Conservation (phyloP, 2,113 vertebrate species). For the Tylochromis polylepis region DNA sequence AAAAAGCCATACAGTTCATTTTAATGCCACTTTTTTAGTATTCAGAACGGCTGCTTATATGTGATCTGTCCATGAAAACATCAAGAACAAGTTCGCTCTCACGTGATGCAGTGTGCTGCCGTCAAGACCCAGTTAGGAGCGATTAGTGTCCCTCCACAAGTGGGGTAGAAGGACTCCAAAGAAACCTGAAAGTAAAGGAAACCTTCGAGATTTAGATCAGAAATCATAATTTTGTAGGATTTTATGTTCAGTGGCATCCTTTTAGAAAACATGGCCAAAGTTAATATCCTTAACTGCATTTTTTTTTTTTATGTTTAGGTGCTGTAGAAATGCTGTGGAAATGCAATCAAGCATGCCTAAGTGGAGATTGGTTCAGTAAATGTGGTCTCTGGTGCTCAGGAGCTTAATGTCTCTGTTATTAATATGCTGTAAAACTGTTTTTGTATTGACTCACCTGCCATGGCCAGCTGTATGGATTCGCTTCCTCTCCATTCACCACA, state of each 20-base stretch:
- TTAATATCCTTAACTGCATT: neutral
- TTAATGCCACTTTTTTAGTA: neutral
- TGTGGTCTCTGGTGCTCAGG: neutral
- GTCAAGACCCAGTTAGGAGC: conserved; percentile 65
- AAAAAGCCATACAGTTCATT: neutral
- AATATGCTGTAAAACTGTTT: neutral
- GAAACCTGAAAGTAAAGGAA: conserved; percentile 35
- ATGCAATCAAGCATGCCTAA: neutral
- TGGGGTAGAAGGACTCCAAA: conserved; percentile 56
- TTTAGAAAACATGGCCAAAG: neutral
- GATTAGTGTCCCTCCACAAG: conserved; percentile 65
- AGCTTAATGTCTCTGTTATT: neutral
- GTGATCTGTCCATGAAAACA: neutral
- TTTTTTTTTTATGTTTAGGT: neutral
- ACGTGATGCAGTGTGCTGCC: conserved; percentile 65
- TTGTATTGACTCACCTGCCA: conserved; percentile 46
- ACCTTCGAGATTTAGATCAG: neutral
- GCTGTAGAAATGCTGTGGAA: neutral
- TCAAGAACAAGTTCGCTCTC: neutral
- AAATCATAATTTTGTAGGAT: neutral
- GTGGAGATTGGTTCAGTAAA: neutral
- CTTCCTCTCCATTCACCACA: conserved; percentile 63
- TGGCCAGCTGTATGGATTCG: conserved; percentile 65
- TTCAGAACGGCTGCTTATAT: neutral
- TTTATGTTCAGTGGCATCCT: neutral